Percentiles rank a stretch among this genome's conserved stretches.
Evolutionary conservation across 2,113 vertebrate species (phyloP).

Genomic region (Xenopus laevis): DNA sequence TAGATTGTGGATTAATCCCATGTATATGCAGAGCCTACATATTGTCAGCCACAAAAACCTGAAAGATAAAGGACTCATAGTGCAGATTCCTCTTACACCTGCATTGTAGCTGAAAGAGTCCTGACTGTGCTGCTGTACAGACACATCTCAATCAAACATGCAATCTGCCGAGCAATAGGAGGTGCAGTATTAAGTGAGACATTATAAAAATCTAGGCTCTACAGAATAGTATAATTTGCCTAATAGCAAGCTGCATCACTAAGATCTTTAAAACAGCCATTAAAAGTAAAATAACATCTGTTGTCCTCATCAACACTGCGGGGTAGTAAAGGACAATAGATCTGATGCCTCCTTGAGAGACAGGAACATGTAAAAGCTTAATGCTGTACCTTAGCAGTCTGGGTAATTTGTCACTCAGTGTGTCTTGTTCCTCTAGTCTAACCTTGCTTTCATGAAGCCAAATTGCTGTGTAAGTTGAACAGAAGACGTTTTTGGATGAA

Average conservation of each 20-base stretch:
- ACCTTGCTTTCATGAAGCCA: background rate
- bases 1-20: background rate
- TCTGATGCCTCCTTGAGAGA: background rate
- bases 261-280: background rate
- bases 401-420: background rate
- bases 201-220: background rate
- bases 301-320: background rate
- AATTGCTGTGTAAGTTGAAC: background rate
- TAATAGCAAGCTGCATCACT: background rate
- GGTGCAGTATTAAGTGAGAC: background rate
- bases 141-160: background rate
- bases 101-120: background rate
- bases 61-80: background rate
- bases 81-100: background rate
- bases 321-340: conserved; percentile 3
- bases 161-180: background rate
- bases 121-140: background rate
- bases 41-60: background rate
- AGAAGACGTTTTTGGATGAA: background rate
- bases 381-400: background rate
- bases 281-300: background rate
- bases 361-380: background rate
- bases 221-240: background rate
- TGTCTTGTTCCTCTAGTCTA: background rate
- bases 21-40: background rate